A percentile compares a stretch with the other conserved stretches of the same genome.
Evolutionary conservation across 2,113 vertebrate genomes (phyloP).

Genomic region (Pluvianellus socialis): DNA sequence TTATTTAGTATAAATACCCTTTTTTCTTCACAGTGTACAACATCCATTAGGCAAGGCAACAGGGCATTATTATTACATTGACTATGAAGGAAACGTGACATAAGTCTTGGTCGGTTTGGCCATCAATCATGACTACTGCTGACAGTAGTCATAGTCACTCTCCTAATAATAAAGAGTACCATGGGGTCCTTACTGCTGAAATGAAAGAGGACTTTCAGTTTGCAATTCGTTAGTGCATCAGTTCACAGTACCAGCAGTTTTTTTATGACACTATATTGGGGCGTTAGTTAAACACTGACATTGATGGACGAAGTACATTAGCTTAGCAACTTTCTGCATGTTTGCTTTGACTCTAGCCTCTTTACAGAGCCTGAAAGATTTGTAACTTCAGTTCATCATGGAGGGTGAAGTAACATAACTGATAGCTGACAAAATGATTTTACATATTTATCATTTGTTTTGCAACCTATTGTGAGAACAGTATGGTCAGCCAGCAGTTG

Average conservation of each 20-base stretch:
- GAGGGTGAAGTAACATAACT: neutral
- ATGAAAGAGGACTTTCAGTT: neutral
- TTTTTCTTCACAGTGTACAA: neutral
- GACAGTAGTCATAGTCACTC: neutral
- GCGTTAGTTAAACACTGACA: neutral
- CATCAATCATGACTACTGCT: neutral
- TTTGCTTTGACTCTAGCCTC: neutral
- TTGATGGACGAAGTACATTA: neutral
- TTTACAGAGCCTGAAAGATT: neutral
- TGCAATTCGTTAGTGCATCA: neutral
- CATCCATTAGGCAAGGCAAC: neutral
- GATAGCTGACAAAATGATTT: neutral
- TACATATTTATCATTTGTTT: neutral
- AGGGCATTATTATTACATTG: neutral
- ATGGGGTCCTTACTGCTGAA: neutral
- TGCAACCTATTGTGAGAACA: neutral
- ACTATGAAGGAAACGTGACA: neutral
- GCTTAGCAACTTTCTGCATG: neutral
- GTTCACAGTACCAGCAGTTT: neutral
- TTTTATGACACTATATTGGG: rapidly evolving
- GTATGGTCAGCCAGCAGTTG: neutral
- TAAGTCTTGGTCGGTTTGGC: neutral
- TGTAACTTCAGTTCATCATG: neutral
- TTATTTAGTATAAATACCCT: neutral
- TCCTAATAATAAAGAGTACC: neutral